phyloP scores from a whole-genome alignment of 2,113 vertebrate genomes.

The Corythaixoides concolor region DNA sequence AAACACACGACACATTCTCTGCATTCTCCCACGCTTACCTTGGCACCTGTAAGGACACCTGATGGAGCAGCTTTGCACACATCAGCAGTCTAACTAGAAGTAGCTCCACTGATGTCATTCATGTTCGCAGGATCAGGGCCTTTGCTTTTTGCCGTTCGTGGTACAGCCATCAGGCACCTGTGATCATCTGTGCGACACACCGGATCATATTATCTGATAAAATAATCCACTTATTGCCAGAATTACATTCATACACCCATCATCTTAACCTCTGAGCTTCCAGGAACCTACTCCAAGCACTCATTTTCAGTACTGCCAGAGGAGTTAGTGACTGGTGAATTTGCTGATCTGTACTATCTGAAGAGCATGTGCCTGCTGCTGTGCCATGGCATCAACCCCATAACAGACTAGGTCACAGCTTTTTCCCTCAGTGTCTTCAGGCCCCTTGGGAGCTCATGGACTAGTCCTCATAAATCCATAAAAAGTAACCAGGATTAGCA shows the following conservation, averaged over 20 bases:
- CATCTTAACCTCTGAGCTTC: background rate
- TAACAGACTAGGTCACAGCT: background rate
- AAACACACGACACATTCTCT: background rate
- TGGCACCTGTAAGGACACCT: background rate
- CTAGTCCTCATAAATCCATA: background rate
- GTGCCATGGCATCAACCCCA: background rate
- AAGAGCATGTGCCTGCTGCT: background rate
- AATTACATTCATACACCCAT: background rate
- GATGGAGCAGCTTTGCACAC: background rate
- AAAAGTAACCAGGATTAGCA: background rate
- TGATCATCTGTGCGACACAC: background rate
- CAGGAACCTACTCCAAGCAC: background rate
- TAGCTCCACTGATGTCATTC: background rate
- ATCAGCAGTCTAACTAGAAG: background rate
- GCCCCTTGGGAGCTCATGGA: background rate
- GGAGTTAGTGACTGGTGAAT: background rate
- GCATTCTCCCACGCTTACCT: background rate
- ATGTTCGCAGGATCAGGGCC: background rate
- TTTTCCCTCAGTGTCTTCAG: background rate
- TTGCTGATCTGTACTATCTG: background rate
- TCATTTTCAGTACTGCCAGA: background rate
- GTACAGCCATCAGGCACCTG: background rate
- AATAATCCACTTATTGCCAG: background rate
- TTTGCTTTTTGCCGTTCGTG: background rate
- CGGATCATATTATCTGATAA: background rate